phyloP scores from a whole-genome alignment of 2,888 invertebrate species.

The Clunio marinus region DNA sequence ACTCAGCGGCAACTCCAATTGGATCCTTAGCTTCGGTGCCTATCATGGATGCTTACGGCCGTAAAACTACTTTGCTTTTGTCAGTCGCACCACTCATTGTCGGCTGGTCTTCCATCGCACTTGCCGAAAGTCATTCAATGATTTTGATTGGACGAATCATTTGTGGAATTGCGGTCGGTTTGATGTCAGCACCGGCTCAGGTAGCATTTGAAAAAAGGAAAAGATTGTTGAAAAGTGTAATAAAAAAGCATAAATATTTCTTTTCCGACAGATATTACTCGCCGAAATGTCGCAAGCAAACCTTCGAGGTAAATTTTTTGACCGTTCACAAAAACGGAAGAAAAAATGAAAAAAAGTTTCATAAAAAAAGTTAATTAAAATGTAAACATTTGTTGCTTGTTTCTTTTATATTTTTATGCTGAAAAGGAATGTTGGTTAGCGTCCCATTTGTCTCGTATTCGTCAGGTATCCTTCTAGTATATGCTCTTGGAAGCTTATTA shows the following conservation, averaged over 20 bases:
- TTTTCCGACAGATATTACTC: conserved; percentile 60
- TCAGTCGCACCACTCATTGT: conserved; percentile 61
- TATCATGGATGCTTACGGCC: conserved; percentile 65
- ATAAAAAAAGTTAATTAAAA: conserved; percentile 16
- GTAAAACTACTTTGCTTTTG: conserved; percentile 61
- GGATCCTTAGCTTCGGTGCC: conserved; percentile 69
- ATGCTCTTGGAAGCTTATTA: conserved; percentile 64
- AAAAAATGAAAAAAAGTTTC: not conserved
- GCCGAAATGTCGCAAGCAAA: conserved; percentile 72
- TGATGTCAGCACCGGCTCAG: conserved; percentile 70
- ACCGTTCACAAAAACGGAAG: conserved; percentile 41
- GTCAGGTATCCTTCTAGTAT: conserved; percentile 68
- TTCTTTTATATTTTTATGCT: not conserved
- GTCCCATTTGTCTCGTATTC: conserved; percentile 71
- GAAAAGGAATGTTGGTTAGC: conserved; percentile 57
- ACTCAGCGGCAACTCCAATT: conserved; percentile 71
- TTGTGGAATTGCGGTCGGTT: conserved; percentile 69
- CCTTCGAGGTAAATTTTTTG: conserved; percentile 54
- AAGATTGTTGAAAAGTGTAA: conserved; percentile 42
- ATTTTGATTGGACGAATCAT: conserved; percentile 63
- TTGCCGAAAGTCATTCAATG: conserved; percentile 56
- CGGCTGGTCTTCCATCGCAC: conserved; percentile 66
- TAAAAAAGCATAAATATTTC: conserved; percentile 9
- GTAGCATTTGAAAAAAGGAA: no score
- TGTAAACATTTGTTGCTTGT: conserved; percentile 12